Conservation (phyloP, 2,888 invertebrate genomes). For the Protophormia terraenovae region DNA sequence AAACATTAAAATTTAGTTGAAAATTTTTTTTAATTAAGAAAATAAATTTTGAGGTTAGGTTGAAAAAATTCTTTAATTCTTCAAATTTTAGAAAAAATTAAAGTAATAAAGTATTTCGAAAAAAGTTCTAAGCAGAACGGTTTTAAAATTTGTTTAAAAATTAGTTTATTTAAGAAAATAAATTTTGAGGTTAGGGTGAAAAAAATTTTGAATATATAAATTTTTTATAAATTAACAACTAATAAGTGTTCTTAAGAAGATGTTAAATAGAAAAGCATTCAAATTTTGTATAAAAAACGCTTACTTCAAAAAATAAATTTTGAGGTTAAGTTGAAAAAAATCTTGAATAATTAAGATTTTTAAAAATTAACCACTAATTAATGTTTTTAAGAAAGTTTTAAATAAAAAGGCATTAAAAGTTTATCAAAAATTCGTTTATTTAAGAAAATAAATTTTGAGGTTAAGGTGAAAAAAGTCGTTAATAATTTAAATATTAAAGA, state of each 20-base stretch:
- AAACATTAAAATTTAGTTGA: accelerated
- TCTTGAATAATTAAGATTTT: neutral
- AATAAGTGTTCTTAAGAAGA: no score
- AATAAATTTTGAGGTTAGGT: neutral
- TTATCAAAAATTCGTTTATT: neutral
- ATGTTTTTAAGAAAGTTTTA: no score
- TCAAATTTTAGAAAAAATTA: neutral
- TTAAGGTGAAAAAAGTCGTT: no score
- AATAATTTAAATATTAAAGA: no score
- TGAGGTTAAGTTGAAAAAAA: constrained; percentile 7
- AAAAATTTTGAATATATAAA: no score
- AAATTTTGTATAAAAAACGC: neutral
- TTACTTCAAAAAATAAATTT: neutral
- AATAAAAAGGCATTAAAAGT: neutral
- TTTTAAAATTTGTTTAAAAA: no score
- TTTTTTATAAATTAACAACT: no score
- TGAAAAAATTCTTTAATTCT: neutral
- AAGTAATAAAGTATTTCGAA: no score
- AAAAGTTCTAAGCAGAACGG: no score
- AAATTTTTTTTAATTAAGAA: no score
- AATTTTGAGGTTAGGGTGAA: constrained; percentile 36
- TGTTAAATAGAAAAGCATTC: neutral
- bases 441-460: constrained; percentile 5
- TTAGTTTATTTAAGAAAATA: neutral
- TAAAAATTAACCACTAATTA: neutral